Percentiles rank a stretch among this genome's conserved stretches.
phyloP scores from a whole-genome alignment of 1,140 invertebrate species.

The Calephelis nemesis region DNA sequence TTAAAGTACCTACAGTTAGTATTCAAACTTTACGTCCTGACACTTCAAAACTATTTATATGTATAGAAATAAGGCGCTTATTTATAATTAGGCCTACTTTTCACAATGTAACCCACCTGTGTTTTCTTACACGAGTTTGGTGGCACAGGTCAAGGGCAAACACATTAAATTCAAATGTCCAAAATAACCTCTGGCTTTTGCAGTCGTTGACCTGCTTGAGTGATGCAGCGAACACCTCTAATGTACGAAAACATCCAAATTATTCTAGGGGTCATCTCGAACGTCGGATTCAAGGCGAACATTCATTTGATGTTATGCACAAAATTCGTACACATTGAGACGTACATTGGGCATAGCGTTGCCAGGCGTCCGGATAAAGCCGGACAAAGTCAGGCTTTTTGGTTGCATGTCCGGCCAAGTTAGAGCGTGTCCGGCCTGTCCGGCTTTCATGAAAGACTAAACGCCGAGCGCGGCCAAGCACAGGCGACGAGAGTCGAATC shows the following conservation, averaged over 20 bases:
- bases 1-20: too few relatives aligned
- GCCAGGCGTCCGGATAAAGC: too few relatives aligned
- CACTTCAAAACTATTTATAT: too few relatives aligned
- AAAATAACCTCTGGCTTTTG: conserved; percentile 3
- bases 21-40: too few relatives aligned
- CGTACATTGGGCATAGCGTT: too few relatives aligned
- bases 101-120: background rate
- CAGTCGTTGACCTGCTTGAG: conserved; percentile 8
- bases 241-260: conserved; percentile 16
- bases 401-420: too few relatives aligned
- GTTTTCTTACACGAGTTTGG: conserved; percentile 6
- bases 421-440: too few relatives aligned
- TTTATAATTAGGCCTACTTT: background rate
- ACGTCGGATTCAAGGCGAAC: conserved; percentile 2
- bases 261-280: conserved; percentile 12
- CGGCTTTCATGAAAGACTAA: too few relatives aligned
- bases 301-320: conserved; percentile 1
- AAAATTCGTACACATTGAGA: background rate
- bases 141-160: background rate
- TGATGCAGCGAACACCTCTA: conserved; percentile 15
- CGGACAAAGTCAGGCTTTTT: too few relatives aligned
- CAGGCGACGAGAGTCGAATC: too few relatives aligned
- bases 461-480: too few relatives aligned
- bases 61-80: too few relatives aligned
- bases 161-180: conserved; percentile 6